Evolutionary conservation across 2,888 invertebrate genomes (phyloP).

Genomic region (Globia sparganii): DNA sequence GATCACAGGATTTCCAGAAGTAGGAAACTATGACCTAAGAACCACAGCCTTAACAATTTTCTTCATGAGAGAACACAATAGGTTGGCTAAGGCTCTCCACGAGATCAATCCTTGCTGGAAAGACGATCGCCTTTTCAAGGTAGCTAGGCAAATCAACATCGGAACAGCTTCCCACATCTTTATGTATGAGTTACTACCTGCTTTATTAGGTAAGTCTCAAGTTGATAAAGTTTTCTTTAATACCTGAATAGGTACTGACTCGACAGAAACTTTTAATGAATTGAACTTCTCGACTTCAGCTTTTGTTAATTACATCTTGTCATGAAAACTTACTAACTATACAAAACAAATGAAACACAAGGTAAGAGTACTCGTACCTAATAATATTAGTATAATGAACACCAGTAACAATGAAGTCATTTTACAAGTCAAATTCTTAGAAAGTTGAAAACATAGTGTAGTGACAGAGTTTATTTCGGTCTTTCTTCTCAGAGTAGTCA

Average conservation of each 20-base stretch:
- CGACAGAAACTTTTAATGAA: slow-evolving; percentile 29
- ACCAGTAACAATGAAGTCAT: too few species aligned
- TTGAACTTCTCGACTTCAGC: slow-evolving; percentile 24
- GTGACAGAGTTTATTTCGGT: not conserved
- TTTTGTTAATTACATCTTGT: slow-evolving; percentile 30
- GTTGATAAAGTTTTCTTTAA: slow-evolving; percentile 1
- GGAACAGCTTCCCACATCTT: slow-evolving; percentile 81
- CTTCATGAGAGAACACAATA: slow-evolving; percentile 84
- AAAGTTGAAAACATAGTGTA: not conserved
- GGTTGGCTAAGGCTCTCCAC: slow-evolving; percentile 76
- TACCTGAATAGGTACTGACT: slow-evolving; percentile 20
- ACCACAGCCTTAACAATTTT: slow-evolving; percentile 80
- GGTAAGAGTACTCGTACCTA: not conserved
- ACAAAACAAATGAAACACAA: slow-evolving; percentile 1
- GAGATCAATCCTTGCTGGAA: slow-evolving; percentile 84
- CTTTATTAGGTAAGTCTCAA: slow-evolving; percentile 77
- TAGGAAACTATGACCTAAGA: slow-evolving; percentile 80
- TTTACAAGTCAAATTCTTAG: not conserved
- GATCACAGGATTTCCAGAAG: slow-evolving; percentile 75
- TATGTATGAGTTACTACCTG: slow-evolving; percentile 81
- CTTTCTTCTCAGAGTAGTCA: not conserved
- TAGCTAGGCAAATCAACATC: slow-evolving; percentile 82
- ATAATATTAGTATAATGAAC: not conserved
- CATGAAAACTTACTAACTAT: slow-evolving; percentile 19
- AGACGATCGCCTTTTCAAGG: slow-evolving; percentile 83